Percentiles rank a stretch among this genome's conserved stretches.
Conservation (phyloP, 1,140 invertebrate species). For the Heliconius congener region DNA sequence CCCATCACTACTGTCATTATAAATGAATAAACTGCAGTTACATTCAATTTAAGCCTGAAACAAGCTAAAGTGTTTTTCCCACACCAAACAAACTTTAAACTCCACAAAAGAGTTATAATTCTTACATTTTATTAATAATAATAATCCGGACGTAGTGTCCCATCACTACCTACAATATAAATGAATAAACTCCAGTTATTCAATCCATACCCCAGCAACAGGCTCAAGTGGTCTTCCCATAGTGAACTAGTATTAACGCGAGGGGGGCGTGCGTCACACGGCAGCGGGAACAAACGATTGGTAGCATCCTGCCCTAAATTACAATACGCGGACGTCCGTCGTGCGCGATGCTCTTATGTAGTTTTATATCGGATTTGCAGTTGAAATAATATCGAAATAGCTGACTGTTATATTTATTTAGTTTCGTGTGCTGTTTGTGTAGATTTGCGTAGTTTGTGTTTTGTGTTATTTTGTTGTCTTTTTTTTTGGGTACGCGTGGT, state of each 20-base stretch:
- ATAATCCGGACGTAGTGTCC: not conserved
- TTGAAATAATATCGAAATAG: not conserved
- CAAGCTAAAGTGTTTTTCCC: slow-evolving; percentile 13
- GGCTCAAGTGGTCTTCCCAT: slow-evolving; percentile 29
- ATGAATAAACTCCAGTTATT: not conserved
- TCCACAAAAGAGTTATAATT: too few species aligned
- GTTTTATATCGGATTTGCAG: slow-evolving; percentile 33
- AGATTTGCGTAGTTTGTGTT: not conserved
- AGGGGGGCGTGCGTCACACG: slow-evolving; percentile 51
- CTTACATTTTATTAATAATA: not conserved
- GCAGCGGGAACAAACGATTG: slow-evolving; percentile 65
- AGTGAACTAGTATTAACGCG: slow-evolving; percentile 24
- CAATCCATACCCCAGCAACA: slow-evolving; percentile 10
- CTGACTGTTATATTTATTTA: not conserved
- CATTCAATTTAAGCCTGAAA: slow-evolving; percentile 1
- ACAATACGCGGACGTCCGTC: slow-evolving; percentile 64
- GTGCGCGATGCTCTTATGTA: slow-evolving; percentile 45
- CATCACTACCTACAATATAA: not conserved
- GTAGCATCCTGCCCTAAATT: slow-evolving; percentile 68
- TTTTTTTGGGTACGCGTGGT: not conserved
- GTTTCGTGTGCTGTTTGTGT: not conserved
- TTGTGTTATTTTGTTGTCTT: not conserved
- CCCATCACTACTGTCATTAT: too few species aligned
- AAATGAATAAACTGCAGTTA: not conserved
- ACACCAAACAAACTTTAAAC: not conserved